These are phyloP conservation scores for Etheostoma nigrum DNA, from an alignment of 2,797 vertebrate genomes.

Conservation along the genomic window DNA sequence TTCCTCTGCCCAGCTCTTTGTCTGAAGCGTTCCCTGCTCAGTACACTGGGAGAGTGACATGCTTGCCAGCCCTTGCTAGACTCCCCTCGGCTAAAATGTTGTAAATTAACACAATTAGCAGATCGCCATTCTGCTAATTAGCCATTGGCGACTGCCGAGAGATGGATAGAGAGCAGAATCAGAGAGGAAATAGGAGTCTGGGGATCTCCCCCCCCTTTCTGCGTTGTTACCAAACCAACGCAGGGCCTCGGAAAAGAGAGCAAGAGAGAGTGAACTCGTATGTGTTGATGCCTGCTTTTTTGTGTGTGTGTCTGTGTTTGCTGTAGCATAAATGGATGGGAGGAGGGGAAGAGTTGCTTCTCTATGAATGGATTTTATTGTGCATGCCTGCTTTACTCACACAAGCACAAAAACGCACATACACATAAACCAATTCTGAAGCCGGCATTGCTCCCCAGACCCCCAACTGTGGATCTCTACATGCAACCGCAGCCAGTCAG, in stretches of 20 bases:
- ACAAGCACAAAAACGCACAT: constrained; percentile 51
- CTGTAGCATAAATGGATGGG: constrained; percentile 60
- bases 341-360: constrained; percentile 50
- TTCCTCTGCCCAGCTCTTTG: constrained; percentile 80
- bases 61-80: constrained; percentile 89
- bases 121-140: constrained; percentile 97
- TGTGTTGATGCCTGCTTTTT: constrained; percentile 37
- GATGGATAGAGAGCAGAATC: constrained; percentile 89
- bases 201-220: constrained; percentile 77
- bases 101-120: constrained; percentile 99
- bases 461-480: constrained; percentile 73
- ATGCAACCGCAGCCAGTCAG: constrained; percentile 72
- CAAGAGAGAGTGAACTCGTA: constrained; percentile 60
- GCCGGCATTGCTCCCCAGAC: constrained; percentile 63
- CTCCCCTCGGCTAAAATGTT: constrained; percentile 97
- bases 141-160: constrained; percentile 92
- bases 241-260: constrained; percentile 75
- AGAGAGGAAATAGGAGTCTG: constrained; percentile 86
- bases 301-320: constrained; percentile 53
- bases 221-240: constrained; percentile 93
- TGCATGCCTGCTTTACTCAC: constrained; percentile 56
- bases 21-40: constrained; percentile 88
- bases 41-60: constrained; percentile 88
- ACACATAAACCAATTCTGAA: constrained; percentile 62
- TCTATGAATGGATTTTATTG: constrained; percentile 69